phyloP scores from a whole-genome alignment of 1,140 invertebrate genomes.

The Pissodes strobi region DNA sequence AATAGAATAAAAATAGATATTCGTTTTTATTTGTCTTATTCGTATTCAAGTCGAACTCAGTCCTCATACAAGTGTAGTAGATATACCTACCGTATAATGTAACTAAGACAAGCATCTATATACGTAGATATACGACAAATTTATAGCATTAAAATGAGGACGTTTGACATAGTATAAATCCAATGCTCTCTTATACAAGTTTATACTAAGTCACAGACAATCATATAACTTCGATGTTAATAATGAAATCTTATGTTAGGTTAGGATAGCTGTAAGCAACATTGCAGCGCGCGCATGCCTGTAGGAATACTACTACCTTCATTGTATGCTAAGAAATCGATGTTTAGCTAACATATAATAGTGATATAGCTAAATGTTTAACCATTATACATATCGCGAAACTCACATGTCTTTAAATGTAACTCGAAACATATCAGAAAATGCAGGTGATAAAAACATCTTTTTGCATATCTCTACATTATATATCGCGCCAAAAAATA shows the following conservation, averaged over 20 bases:
- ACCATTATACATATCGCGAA: slow-evolving; percentile 2
- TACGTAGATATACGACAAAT: no score
- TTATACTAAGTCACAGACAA: slow-evolving; percentile 54
- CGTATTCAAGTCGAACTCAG: no score
- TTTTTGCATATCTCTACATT: slow-evolving; percentile 16
- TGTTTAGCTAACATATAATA: neutral
- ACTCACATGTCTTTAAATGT: neutral
- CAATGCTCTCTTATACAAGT: slow-evolving; percentile 19
- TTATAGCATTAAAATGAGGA: no score
- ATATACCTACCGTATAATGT: no score
- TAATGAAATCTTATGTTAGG: slow-evolving; percentile 52
- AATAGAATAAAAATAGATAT: no score
- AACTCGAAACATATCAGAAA: slow-evolving; percentile 18
- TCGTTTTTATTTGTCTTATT: no score
- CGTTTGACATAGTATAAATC: slow-evolving; percentile 45
- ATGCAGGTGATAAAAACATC: slow-evolving; percentile 30
- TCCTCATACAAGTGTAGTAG: no score
- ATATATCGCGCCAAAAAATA: slow-evolving; percentile 32
- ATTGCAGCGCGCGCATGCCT: slow-evolving; percentile 47
- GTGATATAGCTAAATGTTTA: neutral
- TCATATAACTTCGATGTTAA: slow-evolving; percentile 46
- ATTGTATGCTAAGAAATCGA: neutral
- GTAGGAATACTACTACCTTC: neutral
- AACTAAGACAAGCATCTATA: no score
- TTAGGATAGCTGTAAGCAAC: slow-evolving; percentile 38